Evolutionary conservation across 2,797 vertebrate genomes (phyloP).

Genomic region (Gila robusta): DNA sequence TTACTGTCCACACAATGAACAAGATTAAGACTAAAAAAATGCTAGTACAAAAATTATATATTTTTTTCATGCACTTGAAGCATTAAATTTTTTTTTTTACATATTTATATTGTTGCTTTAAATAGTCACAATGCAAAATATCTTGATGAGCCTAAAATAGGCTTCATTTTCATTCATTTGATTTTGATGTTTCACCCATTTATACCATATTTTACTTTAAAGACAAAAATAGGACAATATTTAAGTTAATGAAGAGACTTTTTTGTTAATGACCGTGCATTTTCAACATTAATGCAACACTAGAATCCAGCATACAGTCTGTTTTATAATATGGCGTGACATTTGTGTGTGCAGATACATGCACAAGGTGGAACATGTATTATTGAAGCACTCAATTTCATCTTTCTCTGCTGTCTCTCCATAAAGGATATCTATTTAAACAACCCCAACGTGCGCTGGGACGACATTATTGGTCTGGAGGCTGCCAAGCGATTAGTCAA

Average conservation of each 20-base stretch:
- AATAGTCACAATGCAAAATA: background rate
- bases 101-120: conserved; percentile 1
- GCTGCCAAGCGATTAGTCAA: conserved; percentile 96
- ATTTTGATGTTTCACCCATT: background rate
- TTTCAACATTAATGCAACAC: conserved; percentile 54
- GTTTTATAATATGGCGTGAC: conserved; percentile 26
- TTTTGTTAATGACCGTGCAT: background rate
- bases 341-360: conserved; percentile 51
- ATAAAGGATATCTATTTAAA: conserved; percentile 97
- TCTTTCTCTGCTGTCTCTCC: conserved; percentile 64
- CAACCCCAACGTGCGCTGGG: conserved; percentile 92
- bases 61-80: background rate
- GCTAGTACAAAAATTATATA: background rate
- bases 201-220: background rate
- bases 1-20: background rate
- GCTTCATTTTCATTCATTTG: background rate
- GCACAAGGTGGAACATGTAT: conserved; percentile 48
- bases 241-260: background rate
- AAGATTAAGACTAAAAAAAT: background rate
- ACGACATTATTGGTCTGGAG: conserved; percentile 94
- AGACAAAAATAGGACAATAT: background rate
- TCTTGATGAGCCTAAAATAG: background rate
- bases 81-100: background rate
- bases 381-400: conserved; percentile 61
- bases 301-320: conserved; percentile 65